A percentile compares a stretch with the other conserved stretches of the same genome.
Evolutionary conservation across 2,113 vertebrate genomes (phyloP).

Genomic region (Hemiscyllium ocellatum): DNA sequence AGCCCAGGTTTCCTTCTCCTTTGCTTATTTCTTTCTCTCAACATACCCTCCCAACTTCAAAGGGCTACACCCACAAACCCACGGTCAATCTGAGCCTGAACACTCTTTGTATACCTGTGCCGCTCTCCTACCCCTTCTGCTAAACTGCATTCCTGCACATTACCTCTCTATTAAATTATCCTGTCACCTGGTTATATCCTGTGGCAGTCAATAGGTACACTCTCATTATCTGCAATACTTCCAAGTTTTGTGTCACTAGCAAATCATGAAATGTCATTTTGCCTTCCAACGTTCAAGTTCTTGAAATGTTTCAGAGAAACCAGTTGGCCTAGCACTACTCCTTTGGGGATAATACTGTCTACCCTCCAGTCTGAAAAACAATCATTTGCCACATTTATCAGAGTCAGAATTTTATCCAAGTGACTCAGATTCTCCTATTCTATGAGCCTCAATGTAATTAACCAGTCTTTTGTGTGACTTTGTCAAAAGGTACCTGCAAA

Average conservation of each 20-base stretch:
- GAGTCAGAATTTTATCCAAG: too few species aligned
- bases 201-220: background rate
- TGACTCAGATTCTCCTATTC: background rate
- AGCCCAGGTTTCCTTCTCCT: background rate
- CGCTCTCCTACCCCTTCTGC: background rate
- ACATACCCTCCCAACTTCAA: too few species aligned
- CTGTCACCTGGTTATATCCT: background rate
- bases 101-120: background rate
- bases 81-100: background rate
- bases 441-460: background rate
- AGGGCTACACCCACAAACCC: too few species aligned
- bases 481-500: background rate
- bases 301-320: background rate
- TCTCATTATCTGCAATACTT: background rate
- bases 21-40: background rate
- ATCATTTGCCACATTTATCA: background rate
- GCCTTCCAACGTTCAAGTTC: background rate
- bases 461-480: background rate
- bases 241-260: background rate
- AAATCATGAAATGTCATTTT: background rate
- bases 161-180: background rate
- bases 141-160: background rate
- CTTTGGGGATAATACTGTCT: background rate
- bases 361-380: background rate
- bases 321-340: background rate